Base-by-base conservation (phyloP, 1,140 invertebrate genomes). In the Conopomorpha cramerella region DNA sequence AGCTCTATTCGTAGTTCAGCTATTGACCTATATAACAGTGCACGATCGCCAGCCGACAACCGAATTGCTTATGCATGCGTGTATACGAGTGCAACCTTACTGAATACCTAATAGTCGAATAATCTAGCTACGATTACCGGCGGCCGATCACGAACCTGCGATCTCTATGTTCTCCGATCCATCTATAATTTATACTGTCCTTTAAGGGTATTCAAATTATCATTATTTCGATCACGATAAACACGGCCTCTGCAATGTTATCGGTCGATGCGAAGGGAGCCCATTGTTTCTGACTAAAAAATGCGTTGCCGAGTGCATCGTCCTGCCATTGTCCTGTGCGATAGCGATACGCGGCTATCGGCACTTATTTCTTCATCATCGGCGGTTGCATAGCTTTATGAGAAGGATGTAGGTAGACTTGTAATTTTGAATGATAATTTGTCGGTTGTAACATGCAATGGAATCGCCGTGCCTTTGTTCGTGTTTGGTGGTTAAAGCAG, bases 21-120 rank as follows among this genome's bases (percentile, higher is more conserved):
- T 62, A 62, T 64, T 64, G 62, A 62, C 62, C 62, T 49, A 70
- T 70, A 64, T 66, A 60, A 42, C 49, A 37, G 46, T 49, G 51
- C 55, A 57, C 52, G 54, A 56, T 37, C 38, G 47, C 39, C 34
- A 30, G 32, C 42, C 40, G 52, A 37, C 49, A 50, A 33, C 43
- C 41, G 41, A 54, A 57, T 66, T 57, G 50, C 51, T 68, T 66
- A 68, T 68, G 57, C 64, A 71, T 66, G 62, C 63, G 47, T 60
- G 48, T 48, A 52, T 52, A 57, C 49, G 51, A 61, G 50, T 65
- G 52, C 54, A 57, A 46, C 49, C 46, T 58, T 45, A 49, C 45
- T 61, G 55, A 58, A 63, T 61, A 51, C 49, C 49, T 46, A 59
- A 56, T 41, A 34, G 28, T 34, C 35, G 38, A 43, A 45, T 47